Base-by-base conservation (phyloP, 2,888 invertebrate genomes). In the Tenodera sinensis region DNA sequence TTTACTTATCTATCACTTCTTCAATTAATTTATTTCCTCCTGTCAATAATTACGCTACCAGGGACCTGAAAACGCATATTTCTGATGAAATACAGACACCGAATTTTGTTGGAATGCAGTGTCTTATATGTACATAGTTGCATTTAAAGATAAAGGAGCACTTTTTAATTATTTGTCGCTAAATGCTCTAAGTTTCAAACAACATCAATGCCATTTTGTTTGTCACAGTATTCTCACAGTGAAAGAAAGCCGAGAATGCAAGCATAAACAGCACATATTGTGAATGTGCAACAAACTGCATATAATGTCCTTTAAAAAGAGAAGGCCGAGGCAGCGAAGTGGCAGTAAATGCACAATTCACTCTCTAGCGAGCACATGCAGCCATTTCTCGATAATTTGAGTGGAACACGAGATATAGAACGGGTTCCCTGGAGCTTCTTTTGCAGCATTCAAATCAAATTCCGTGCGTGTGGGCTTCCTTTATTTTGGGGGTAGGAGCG, bases 311-410 rank as follows among this genome's bases (percentile, higher is more conserved):
- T 71, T 71, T 71, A 71, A 71, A 71, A 71, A 71, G 15, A 71
- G 54, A 71, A 71, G 54, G 54, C 54, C 25, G 54, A 20, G 54
- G 54, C 54, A 71, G 54, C 25, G 25, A 25, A 20, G 54, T 3
- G 54, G 54, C 54, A 71, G 54, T 71, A 71, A 71, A 71, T 71
- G 54, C 54, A 71, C 54, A 71, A 71, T 71, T 71, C 54, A 71
- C 54, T 25, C 54, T 71, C 54, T 71, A 71, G 54, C 54, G 54
- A 71, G 54, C 54, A 71, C 54, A 71, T 71, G 20, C 54, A 71
- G 54, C 54, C 25, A 27, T 85, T 85, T 85, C 42, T 85, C 85
- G 85, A 85, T 85, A 85, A 47, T 85, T 85, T 85, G 85, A 85
- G 85, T 85, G 85, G 85, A 47, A 85, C 28, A 27, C 15, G 42